Conservation (phyloP, 2,888 invertebrate genomes). For the Vannuccia rotundouncinata region DNA sequence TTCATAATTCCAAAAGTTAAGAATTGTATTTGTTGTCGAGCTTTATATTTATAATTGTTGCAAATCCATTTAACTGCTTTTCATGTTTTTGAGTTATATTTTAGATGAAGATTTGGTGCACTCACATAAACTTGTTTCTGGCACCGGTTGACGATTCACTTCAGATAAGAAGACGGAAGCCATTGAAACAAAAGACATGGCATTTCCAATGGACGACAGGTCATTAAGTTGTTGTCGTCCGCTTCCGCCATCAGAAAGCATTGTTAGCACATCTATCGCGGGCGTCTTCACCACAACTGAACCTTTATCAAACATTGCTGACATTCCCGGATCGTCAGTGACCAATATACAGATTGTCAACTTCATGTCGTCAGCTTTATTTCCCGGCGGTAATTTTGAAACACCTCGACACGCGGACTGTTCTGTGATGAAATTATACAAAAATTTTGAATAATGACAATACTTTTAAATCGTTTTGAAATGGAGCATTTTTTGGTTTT, state of each 20-base stretch:
- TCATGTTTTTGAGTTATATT: too few species aligned
- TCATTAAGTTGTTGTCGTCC: not conserved
- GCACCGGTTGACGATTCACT: not conserved
- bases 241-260: not conserved
- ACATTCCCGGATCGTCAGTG: not conserved
- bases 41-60: too few species aligned
- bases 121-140: too few species aligned
- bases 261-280: constrained; percentile 5
- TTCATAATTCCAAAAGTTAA: too few species aligned
- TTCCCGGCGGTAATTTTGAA: not conserved
- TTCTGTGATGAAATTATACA: too few species aligned
- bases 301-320: not conserved
- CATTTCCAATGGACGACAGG: not conserved
- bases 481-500: too few species aligned
- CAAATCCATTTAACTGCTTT: too few species aligned
- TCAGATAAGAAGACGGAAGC: constrained; percentile 5
- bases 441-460: too few species aligned
- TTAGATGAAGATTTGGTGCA: too few species aligned
- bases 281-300: not conserved
- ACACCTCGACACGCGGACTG: not conserved
- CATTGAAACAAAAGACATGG: not conserved
- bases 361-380: not conserved
- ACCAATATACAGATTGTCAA: constrained; percentile 1
- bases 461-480: too few species aligned
- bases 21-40: too few species aligned